A percentile compares a stretch with the other conserved stretches of the same genome.
Evolutionary conservation across 1,140 invertebrate species (phyloP).

Genomic region (Wiebesia pumilae): DNA sequence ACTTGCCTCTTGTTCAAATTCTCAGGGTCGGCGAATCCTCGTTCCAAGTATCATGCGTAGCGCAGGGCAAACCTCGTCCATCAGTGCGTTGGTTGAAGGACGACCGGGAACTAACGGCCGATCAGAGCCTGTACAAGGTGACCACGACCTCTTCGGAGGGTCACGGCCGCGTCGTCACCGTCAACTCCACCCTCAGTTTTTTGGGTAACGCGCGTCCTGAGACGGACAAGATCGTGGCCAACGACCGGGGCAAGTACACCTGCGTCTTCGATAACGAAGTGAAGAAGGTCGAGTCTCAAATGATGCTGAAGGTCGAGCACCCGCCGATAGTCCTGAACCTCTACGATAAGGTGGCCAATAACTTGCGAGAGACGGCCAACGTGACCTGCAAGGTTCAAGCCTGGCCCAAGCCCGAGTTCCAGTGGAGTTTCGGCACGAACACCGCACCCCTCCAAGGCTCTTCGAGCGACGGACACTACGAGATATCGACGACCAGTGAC

Average conservation of each 20-base stretch:
- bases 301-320: slow-evolving; percentile 93
- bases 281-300: slow-evolving; percentile 87
- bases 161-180: slow-evolving; percentile 84
- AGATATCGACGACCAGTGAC: slow-evolving; percentile 86
- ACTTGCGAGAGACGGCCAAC: slow-evolving; percentile 87
- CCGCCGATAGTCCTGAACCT: slow-evolving; percentile 89
- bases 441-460: slow-evolving; percentile 82
- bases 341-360: slow-evolving; percentile 92
- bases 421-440: slow-evolving; percentile 89
- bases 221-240: slow-evolving; percentile 85
- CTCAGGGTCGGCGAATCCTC: slow-evolving; percentile 85
- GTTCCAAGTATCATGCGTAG: slow-evolving; percentile 87
- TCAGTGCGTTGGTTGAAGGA: slow-evolving; percentile 91
- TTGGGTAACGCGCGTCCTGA: slow-evolving; percentile 83
- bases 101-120: slow-evolving; percentile 84
- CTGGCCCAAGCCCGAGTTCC: slow-evolving; percentile 93
- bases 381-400: slow-evolving; percentile 92
- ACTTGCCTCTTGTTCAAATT: slow-evolving; percentile 37
- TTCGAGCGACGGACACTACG: slow-evolving; percentile 88
- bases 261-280: slow-evolving; percentile 94
- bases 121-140: slow-evolving; percentile 86
- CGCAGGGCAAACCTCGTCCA: slow-evolving; percentile 90
- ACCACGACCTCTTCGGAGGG: slow-evolving; percentile 84
- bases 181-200: slow-evolving; percentile 89
- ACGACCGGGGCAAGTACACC: slow-evolving; percentile 89